Base-by-base conservation (phyloP, 2,797 vertebrate genomes). In the Leuciscus waleckii region DNA sequence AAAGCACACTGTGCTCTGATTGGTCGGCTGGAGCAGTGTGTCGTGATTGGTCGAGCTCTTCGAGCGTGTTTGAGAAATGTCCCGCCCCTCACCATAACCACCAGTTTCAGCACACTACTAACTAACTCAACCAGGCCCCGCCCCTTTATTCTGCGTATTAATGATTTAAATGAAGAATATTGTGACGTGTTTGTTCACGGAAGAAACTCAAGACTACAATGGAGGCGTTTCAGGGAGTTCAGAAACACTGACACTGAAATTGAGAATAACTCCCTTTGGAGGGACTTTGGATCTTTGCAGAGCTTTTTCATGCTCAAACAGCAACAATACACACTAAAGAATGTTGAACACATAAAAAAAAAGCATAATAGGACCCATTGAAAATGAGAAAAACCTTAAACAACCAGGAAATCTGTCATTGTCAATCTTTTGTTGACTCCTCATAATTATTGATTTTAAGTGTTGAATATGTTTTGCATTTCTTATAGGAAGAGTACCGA, bases 401-500 rank as follows among this genome's bases (percentile, higher is more conserved):
- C 14, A 29, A 46, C 4, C 70, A 46, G 26, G 46, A 51, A 21
- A 46, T 29, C 11, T 4, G 9, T 74, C 2, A 29, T 46, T 29
- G 11, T 46, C 7, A 23, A 10, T 67, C 26, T 46, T 32, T 32
- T 65, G n/a, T 46, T 10, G 43, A 5, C 5, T 17, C 4, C 9
- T 67, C 21, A 23, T 63, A 0, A 58, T 23, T 17, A 9, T 26
- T 58, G 13, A 39, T 29, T 81, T 21, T 56, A 19, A 79, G 69
- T 79, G 19, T 83, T 85, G 21, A 51, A 46, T 39, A 1, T 80
- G 21, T 77, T 89, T 56, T 85, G 58, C 58, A 8, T 90, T 75
- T 87, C 37, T 14, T 23, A n/a, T 67, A 99, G 98, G 98, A 99
- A 91, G 98, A 99, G 82, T 99, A 99, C 80, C 94, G 97, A 90